Base-by-base conservation (phyloP, 2,888 invertebrate genomes). In the Polietes domitor region DNA sequence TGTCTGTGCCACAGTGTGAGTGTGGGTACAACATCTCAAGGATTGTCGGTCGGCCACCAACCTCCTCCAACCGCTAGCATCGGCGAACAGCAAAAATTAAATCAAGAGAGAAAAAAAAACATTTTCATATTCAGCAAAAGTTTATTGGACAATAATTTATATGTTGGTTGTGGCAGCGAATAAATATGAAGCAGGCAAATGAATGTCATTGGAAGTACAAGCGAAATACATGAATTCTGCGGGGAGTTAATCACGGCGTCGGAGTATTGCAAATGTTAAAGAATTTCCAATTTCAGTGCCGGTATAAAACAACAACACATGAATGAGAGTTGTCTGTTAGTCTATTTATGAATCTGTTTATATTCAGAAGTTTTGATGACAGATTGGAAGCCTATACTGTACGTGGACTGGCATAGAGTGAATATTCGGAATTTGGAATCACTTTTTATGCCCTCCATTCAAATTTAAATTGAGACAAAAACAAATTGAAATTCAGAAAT, bases 81-180 rank as follows among this genome's bases (percentile, higher is more conserved):
- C 19, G 10, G 1, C 53, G 21, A 21, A 21, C 24, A 21, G 53
- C 53, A 53, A 9, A 21, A 21, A 17, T 21, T 4, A 53, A 21
- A 53, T 53, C 53, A 21, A 21, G 55, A 28, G 68, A 47, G 55
- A 43, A 74, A 47, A n/a, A n/a, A n/a, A n/a, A n/a, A n/a, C n/a
- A 55, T 73, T 73, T 47, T 47, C 47, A 70, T 70, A 70, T 47
- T 80, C 79, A 80, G 79, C 79, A 74, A 65, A 72, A 41, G 17
- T 72, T 65, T 72, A 53, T 72, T 63, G 61, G 37, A 55, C 68
- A 79, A 32, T 37, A 65, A 74, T 68, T 68, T 78, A 65, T 78
- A 53, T 73, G 41, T 72, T 74, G 73, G 58, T 70, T 61, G 43
- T 37, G 77, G 28, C 61, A 71, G 71, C 71, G 21, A 77, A 71